phyloP scores from a whole-genome alignment of 1,140 invertebrate species.

The Heliconius hewitsoni region DNA sequence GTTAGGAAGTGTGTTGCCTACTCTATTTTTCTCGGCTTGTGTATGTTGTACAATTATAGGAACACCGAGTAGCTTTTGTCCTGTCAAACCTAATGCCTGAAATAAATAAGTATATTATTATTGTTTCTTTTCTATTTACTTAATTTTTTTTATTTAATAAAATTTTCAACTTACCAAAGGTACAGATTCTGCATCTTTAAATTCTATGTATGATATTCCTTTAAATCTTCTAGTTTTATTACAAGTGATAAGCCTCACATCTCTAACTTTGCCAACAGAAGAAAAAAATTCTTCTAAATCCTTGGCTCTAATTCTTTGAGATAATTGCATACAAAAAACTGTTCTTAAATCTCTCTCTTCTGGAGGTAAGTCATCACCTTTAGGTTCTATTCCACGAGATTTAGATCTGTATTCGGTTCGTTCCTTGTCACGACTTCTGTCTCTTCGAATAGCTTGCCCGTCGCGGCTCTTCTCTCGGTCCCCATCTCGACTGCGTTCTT shows the following conservation, averaged over 20 bases:
- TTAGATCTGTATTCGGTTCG: constrained; percentile 71
- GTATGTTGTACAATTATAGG: constrained; percentile 99
- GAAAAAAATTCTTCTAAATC: constrained; percentile 99
- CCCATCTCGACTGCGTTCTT: constrained; percentile 52
- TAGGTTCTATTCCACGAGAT: constrained; percentile 70
- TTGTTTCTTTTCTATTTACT: neutral
- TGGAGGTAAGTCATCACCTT: constrained; percentile 91
- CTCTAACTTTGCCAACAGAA: constrained; percentile 98
- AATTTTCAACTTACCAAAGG: constrained; percentile 86
- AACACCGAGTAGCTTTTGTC: constrained; percentile 97
- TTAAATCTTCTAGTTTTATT: constrained; percentile 99
- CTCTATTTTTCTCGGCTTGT: constrained; percentile 98
- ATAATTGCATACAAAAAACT: constrained; percentile 98
- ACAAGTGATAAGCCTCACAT: constrained; percentile 99
- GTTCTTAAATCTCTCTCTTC: constrained; percentile 99
- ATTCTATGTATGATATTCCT: constrained; percentile 99
- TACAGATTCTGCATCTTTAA: constrained; percentile 98
- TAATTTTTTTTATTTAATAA: neutral
- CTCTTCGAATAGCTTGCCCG: constrained; percentile 49
- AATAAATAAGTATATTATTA: constrained; percentile 54
- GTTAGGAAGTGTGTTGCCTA: constrained; percentile 92
- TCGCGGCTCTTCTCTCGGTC: constrained; percentile 57
- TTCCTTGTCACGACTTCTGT: constrained; percentile 60
- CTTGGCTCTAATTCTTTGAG: constrained; percentile 95
- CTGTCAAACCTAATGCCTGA: constrained; percentile 96